These are phyloP conservation scores for Hypsibius dujardini DNA, from an alignment of 1,140 invertebrate species.

Conservation along the genomic window DNA sequence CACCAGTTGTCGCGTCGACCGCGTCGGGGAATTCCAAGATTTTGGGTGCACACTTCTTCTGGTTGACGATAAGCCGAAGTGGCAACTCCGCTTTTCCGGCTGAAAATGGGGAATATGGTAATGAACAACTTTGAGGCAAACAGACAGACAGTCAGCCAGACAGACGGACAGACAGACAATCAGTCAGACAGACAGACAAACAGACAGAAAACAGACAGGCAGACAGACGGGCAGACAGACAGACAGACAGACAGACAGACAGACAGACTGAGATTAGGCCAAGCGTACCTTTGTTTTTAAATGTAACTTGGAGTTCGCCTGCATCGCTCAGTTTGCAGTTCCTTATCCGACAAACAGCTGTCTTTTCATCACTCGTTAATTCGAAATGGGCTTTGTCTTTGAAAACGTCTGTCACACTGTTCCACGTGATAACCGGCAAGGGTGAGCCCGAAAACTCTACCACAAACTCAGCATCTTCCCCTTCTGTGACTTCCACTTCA, in stretches of 20 bases:
- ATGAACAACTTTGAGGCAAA: no score
- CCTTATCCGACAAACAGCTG: not conserved
- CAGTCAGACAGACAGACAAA: no score
- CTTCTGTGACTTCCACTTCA: not conserved
- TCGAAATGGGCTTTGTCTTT: not conserved
- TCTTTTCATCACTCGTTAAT: not conserved
- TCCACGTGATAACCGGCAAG: not conserved
- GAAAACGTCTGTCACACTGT: not conserved
- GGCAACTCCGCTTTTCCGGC: conserved; percentile 4
- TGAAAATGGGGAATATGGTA: not conserved
- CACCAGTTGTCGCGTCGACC: conserved; percentile 31
- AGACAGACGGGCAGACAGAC: no score
- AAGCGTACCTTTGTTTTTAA: conserved; percentile 10
- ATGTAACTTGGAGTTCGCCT: not conserved
- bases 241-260: no score
- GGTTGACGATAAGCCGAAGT: not conserved
- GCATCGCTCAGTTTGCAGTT: not conserved
- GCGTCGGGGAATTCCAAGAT: conserved; percentile 1
- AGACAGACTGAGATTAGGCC: no score
- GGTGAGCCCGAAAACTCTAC: not conserved
- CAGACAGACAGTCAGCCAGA: no score
- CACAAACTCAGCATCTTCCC: conserved; percentile 7
- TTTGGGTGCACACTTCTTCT: not conserved
- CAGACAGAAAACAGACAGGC: no score
- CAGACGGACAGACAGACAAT: no score